Percentiles rank a stretch among this genome's conserved stretches.
Evolutionary conservation across 2,888 invertebrate species (phyloP).

Genomic region (Synergus gifuensis): DNA sequence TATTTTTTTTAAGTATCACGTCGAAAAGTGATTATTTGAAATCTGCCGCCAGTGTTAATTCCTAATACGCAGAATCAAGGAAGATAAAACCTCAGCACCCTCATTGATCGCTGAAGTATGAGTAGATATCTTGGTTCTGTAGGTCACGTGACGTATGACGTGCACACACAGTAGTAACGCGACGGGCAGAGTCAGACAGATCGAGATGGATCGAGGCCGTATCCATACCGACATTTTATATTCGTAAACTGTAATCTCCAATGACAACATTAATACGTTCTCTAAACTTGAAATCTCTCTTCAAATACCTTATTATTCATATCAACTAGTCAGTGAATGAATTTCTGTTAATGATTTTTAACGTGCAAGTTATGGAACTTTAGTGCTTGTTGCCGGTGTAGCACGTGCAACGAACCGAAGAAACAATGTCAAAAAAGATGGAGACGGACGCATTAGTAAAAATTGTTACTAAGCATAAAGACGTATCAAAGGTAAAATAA

Average conservation of each 20-base stretch:
- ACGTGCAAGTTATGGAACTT: neutral
- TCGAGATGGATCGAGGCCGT: neutral
- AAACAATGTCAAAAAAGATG: conserved; percentile 40
- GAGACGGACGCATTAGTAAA: conserved; percentile 32
- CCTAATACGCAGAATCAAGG: conserved; percentile 20
- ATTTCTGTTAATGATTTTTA: neutral
- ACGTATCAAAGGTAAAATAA: conserved; percentile 24
- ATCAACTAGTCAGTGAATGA: neutral
- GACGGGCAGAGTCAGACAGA: conserved; percentile 30
- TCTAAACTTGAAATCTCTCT: neutral
- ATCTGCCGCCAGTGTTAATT: neutral
- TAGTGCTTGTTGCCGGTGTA: conserved; percentile 12
- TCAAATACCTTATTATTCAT: neutral
- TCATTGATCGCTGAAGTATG: neutral
- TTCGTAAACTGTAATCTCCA: neutral
- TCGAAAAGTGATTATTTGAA: neutral
- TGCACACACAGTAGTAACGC: conserved; percentile 17
- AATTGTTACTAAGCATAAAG: conserved; percentile 18
- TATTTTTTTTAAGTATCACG: too few relatives aligned
- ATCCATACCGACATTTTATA: conserved; percentile 17
- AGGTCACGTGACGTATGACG: conserved; percentile 35
- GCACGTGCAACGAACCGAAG: conserved; percentile 22
- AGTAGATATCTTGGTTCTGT: conserved; percentile 1
- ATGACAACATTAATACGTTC: neutral
- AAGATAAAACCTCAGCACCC: neutral